Conservation (phyloP, 2,888 invertebrate species). For the Camponotus fellah region DNA sequence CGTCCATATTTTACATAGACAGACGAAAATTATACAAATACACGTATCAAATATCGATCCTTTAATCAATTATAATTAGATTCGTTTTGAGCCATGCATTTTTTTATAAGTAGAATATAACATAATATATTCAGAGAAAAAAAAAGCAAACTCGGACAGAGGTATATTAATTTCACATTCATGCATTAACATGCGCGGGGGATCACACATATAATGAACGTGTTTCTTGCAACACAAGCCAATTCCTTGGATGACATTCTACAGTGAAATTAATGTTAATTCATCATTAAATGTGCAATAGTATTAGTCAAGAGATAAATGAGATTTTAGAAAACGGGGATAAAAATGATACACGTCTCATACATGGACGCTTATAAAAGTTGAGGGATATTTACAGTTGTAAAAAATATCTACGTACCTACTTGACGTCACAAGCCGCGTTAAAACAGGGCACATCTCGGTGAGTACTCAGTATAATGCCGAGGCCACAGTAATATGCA, state of each 20-base stretch:
- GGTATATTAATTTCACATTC: slow-evolving; percentile 12
- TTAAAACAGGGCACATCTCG: slow-evolving; percentile 85
- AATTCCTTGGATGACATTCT: slow-evolving; percentile 22
- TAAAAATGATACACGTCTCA: slow-evolving; percentile 12
- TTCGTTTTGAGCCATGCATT: slow-evolving; percentile 1
- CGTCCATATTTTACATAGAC: not conserved
- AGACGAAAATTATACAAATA: slow-evolving; percentile 17
- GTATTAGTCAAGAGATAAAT: not conserved
- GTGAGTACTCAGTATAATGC: slow-evolving; percentile 83
- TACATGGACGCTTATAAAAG: slow-evolving; percentile 24
- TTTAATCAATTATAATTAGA: slow-evolving; percentile 4
- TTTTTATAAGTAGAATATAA: not conserved
- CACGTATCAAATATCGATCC: not conserved
- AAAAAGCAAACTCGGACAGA: slow-evolving; percentile 12
- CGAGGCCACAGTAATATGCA: slow-evolving; percentile 74
- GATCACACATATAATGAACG: slow-evolving; percentile 56
- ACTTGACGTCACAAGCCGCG: slow-evolving; percentile 86
- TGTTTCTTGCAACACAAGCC: slow-evolving; percentile 45
- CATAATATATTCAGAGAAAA: not conserved
- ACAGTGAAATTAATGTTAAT: slow-evolving; percentile 23
- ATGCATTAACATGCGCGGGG: slow-evolving; percentile 34
- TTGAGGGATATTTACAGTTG: slow-evolving; percentile 69
- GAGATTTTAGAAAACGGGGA: slow-evolving; percentile 17
- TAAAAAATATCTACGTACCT: slow-evolving; percentile 83
- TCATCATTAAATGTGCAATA: slow-evolving; percentile 7